Conservation (phyloP, 2,113 vertebrate species). For the Panthera leo region DNA sequence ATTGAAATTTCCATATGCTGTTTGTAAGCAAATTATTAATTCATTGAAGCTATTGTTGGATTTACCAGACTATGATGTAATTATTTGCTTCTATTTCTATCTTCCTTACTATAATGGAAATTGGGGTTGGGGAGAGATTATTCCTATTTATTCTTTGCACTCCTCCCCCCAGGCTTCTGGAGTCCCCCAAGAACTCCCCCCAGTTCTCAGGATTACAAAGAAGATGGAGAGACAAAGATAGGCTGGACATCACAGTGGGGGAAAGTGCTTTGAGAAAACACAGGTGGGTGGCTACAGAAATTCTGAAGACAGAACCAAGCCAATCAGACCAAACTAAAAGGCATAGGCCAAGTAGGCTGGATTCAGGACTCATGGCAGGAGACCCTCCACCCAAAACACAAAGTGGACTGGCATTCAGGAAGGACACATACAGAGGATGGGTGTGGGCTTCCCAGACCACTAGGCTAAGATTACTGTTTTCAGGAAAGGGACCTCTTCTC, state of each 20-base stretch:
- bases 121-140: not conserved
- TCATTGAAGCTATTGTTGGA: not conserved
- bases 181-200: no score
- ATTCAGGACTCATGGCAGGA: not conserved
- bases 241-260: no score
- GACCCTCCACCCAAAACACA: not conserved
- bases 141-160: not conserved
- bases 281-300: no score
- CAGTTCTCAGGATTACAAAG: no score
- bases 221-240: not conserved
- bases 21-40: conserved; percentile 21
- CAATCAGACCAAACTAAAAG: not conserved
- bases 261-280: not conserved
- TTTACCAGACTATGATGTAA: not conserved
- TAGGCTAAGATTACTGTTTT: not conserved
- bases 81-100: not conserved
- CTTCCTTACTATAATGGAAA: not conserved
- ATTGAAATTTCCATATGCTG: not conserved
- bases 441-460: not conserved
- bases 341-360: not conserved
- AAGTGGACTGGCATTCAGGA: not conserved
- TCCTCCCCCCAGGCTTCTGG: not conserved
- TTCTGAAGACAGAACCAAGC: not conserved
- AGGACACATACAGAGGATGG: not conserved
- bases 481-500: not conserved